phyloP scores from a whole-genome alignment of 2,113 vertebrate genomes.

The Varanus salvator region DNA sequence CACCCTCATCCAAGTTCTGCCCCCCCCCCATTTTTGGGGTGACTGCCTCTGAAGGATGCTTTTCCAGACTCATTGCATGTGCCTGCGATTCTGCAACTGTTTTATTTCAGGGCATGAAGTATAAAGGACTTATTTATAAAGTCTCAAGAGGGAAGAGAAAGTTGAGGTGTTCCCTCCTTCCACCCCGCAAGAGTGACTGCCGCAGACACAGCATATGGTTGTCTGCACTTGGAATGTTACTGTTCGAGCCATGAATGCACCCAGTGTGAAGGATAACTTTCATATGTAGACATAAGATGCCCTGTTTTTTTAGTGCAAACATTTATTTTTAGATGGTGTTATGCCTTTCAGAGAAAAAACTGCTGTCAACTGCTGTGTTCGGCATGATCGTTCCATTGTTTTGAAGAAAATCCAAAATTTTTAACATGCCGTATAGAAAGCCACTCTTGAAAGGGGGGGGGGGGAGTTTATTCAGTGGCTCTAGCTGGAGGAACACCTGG shows the following conservation, averaged over 20 bases:
- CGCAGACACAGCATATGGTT: not conserved
- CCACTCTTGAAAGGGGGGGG: not conserved
- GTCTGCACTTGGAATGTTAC: not conserved
- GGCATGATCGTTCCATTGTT: not conserved
- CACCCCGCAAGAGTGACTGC: not conserved
- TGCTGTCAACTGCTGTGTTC: not conserved
- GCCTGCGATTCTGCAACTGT: not conserved
- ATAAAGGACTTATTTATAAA: not conserved
- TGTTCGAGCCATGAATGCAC: not conserved
- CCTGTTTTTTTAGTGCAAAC: constrained; percentile 21
- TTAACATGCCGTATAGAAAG: not conserved
- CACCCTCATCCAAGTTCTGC: not conserved
- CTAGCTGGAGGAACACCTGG: not conserved
- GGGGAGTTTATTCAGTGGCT: not conserved
- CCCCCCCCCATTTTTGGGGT: not conserved
- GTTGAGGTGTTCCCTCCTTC: not conserved
- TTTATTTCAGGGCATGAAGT: fast-evolving
- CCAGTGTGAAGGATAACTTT: constrained; percentile 6
- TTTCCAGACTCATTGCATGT: not conserved
- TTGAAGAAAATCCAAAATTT: not conserved
- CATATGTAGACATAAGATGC: constrained; percentile 4
- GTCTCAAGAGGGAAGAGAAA: not conserved
- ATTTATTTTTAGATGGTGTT: constrained; percentile 37
- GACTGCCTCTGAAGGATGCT: not conserved
- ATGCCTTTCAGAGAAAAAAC: constrained; percentile 6